Evolutionary conservation across 1,140 invertebrate species (phyloP), one percentile per base, ranked within the genome.

Genomic region (Drosophila serrata): DNA sequence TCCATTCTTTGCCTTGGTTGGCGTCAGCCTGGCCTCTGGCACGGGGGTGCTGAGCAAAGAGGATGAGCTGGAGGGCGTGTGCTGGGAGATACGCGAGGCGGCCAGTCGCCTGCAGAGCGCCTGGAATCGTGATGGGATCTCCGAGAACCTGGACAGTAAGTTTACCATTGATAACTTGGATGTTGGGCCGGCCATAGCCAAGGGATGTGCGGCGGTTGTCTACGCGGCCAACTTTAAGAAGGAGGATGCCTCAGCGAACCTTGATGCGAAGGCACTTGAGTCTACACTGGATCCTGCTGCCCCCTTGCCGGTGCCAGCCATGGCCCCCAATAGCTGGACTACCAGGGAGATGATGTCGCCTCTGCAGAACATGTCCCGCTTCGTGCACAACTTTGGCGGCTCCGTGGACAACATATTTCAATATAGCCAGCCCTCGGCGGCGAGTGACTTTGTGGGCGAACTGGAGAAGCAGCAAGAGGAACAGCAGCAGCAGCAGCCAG

Each of bases 121-220:
- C 48, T 93, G 94, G 91, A 94, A 95, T 74, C 94, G 94, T 70
- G 92, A 93, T 57, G 91, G 91, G 3, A 67, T 94, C 31, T 92
- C 94, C 74, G 90, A 92, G 4, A 69, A 81, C 39, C 75, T 93
- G 22, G 81, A 93, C 51, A 84, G 93, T 31, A 73, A 92, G 27
- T 81, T 94, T 6, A 93, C 80, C 57, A 93, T 97, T 19, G 93
- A 95, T 24, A 93, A 95, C 82, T 94, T 97, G 63, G 93, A 95
- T 57, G 93, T 97, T 64, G 96, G 96, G 4, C 93, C 95, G 24
- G 92, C 94, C 0, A 95, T 98, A 73, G 96, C 95, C 9, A 97
- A 98, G 93, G 97, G 97, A 27, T 96, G 96, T 90, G 97, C 95
- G 78, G 97, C 96, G 42, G 96, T 96, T 37, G 96, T 98, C 6